Conservation (phyloP, 1,140 invertebrate genomes). For the Mercenaria mercenaria region DNA sequence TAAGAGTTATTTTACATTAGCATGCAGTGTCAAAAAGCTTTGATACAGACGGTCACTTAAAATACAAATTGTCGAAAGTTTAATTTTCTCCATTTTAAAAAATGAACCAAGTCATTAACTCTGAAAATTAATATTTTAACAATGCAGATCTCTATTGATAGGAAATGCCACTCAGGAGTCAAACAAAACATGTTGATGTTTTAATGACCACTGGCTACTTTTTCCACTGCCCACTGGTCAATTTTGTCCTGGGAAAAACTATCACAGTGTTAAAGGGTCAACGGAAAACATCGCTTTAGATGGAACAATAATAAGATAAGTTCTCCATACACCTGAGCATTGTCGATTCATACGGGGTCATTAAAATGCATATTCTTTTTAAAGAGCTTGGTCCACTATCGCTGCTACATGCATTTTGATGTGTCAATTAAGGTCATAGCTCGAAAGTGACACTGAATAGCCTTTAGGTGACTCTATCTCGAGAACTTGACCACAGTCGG, state of each 20-base stretch:
- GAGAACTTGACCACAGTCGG: not conserved
- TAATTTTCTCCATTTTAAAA: slow-evolving; percentile 20
- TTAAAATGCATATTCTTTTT: slow-evolving; percentile 59
- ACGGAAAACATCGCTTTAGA: slow-evolving; percentile 18
- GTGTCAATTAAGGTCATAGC: slow-evolving; percentile 57
- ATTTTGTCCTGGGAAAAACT: slow-evolving; percentile 57
- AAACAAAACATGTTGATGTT: slow-evolving; percentile 64
- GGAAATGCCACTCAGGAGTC: slow-evolving; percentile 56
- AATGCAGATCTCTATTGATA: slow-evolving; percentile 24
- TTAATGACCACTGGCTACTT: slow-evolving; percentile 65
- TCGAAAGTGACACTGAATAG: slow-evolving; percentile 47
- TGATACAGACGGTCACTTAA: not conserved
- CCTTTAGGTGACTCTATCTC: slow-evolving; percentile 28
- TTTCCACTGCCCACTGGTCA: slow-evolving; percentile 54
- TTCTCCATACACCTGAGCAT: slow-evolving; percentile 45
- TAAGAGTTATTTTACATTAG: no score
- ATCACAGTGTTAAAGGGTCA: slow-evolving; percentile 50
- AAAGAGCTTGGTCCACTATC: not conserved
- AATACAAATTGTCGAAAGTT: not conserved
- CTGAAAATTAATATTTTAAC: slow-evolving; percentile 53
- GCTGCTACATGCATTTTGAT: slow-evolving; percentile 41
- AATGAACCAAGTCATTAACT: slow-evolving; percentile 5
- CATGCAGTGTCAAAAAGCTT: not conserved
- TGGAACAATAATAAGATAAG: slow-evolving; percentile 46
- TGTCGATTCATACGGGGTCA: slow-evolving; percentile 27